phyloP scores from a whole-genome alignment of 2,888 invertebrate species.

The Archips xylosteana region DNA sequence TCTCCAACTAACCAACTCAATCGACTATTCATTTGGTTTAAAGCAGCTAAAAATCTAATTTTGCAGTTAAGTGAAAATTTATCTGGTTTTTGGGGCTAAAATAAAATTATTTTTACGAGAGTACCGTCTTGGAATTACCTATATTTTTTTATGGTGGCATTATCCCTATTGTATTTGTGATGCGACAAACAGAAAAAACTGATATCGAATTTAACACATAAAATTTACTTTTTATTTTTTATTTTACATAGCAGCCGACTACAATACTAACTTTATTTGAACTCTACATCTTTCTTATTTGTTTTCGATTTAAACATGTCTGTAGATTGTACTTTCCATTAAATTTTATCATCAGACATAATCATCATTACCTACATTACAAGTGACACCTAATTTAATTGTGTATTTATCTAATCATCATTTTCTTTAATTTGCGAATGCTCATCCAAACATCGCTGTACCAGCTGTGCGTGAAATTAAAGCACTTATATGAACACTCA shows the following conservation, averaged over 20 bases:
- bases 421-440: slow-evolving; percentile 60
- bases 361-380: slow-evolving; percentile 41
- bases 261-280: slow-evolving; percentile 12
- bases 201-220: not conserved
- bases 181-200: no score
- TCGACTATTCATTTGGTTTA: no score
- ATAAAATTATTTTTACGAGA: no score
- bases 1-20: no score
- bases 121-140: no score
- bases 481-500: not conserved
- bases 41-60: no score
- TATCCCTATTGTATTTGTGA: no score
- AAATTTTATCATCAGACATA: not conserved
- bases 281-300: slow-evolving; percentile 15
- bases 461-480: not conserved
- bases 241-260: slow-evolving; percentile 44
- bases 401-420: slow-evolving; percentile 56
- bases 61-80: no score
- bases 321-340: slow-evolving; percentile 6
- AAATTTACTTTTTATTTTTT: slow-evolving; percentile 23
- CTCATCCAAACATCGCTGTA: slow-evolving; percentile 6
- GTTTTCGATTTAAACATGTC: slow-evolving; percentile 7
- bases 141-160: no score
- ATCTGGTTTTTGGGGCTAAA: no score
- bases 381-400: slow-evolving; percentile 45